Evolutionary conservation across 2,888 invertebrate genomes (phyloP).

Genomic region (Amphipyra berbera): DNA sequence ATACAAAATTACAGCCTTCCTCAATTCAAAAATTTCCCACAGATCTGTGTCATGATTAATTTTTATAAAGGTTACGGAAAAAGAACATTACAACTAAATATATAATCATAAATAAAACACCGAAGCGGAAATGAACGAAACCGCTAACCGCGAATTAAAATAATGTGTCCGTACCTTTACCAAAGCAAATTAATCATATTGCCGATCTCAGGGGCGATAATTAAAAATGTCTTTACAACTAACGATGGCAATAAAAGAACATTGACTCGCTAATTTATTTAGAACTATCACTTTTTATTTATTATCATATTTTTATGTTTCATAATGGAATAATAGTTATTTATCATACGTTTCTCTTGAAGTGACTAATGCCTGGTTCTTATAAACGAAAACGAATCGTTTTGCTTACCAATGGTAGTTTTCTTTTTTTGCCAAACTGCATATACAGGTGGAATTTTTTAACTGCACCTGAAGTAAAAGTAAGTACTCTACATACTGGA

Average conservation of each 20-base stretch:
- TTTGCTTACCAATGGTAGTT: too few relatives aligned
- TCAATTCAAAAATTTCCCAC: background rate
- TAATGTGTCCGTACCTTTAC: slow-evolving; percentile 14
- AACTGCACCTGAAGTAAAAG: too few relatives aligned
- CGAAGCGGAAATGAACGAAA: slow-evolving; percentile 7
- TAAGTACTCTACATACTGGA: too few relatives aligned
- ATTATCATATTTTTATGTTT: background rate
- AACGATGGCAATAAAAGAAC: slow-evolving; percentile 19
- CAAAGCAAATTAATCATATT: slow-evolving; percentile 29
- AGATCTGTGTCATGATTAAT: background rate
- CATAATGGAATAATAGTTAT: too few relatives aligned
- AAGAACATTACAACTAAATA: background rate
- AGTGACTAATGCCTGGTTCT: too few relatives aligned
- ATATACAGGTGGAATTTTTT: too few relatives aligned
- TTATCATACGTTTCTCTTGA: too few relatives aligned
- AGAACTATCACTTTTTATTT: slow-evolving; percentile 15
- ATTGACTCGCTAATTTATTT: slow-evolving; percentile 26
- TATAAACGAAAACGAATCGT: too few relatives aligned
- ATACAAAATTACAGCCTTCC: background rate
- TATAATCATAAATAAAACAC: background rate
- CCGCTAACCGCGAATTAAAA: background rate
- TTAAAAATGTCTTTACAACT: slow-evolving; percentile 34
- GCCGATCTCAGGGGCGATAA: slow-evolving; percentile 18
- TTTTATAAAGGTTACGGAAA: background rate
- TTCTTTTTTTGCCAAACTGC: too few relatives aligned